A percentile compares a stretch with the other conserved stretches of the same genome.
phyloP scores from a whole-genome alignment of 2,113 vertebrate species.

The Strigops habroptila region DNA sequence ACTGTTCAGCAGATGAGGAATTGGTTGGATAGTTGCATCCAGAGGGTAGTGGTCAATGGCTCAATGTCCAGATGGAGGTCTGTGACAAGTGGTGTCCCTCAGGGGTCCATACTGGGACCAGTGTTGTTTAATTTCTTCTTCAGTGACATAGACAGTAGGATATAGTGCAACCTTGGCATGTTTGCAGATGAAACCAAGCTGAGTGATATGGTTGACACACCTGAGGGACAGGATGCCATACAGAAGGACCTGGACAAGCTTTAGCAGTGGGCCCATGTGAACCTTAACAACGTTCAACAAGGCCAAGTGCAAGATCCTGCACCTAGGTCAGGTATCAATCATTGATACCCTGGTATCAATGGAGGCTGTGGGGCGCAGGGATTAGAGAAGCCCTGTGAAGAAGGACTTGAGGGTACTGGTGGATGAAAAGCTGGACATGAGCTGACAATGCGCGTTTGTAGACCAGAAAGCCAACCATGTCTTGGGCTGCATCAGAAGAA shows the following conservation, averaged over 20 bases:
- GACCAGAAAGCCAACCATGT: rapidly evolving
- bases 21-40: neutral
- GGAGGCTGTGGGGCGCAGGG: neutral
- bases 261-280: neutral
- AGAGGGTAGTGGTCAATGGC: rapidly evolving
- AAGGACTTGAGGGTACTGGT: neutral
- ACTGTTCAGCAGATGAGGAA: neutral
- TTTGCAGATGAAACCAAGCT: neutral
- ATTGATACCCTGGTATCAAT: neutral
- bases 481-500: neutral
- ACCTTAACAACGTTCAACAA: neutral
- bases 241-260: neutral
- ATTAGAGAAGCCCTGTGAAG: neutral
- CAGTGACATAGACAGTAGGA: neutral
- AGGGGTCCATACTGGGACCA: neutral
- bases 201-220: neutral
- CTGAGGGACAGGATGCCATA: neutral
- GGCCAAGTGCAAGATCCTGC: neutral
- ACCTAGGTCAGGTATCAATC: neutral
- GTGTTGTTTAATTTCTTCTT: neutral
- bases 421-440: neutral
- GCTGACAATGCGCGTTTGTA: rapidly evolving
- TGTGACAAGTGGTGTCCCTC: neutral
- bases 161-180: neutral
- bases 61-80: neutral